phyloP scores from a whole-genome alignment of 2,797 vertebrate species.

The Pantherophis alleghaniensis region DNA sequence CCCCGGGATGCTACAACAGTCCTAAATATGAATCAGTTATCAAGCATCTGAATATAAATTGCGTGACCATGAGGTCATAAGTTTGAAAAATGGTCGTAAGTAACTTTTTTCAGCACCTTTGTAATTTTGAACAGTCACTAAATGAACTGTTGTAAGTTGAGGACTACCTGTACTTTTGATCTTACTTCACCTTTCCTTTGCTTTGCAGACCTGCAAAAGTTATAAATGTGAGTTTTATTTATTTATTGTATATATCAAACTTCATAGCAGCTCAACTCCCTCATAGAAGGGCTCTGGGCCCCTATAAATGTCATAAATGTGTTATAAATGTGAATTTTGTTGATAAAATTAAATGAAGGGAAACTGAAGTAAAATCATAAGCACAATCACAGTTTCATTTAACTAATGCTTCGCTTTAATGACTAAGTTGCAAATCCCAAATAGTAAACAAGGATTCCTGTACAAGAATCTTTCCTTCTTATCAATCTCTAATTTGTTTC shows the following conservation, averaged over 20 bases:
- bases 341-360: not conserved
- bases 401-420: not conserved
- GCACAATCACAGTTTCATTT: not conserved
- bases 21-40: too few species aligned
- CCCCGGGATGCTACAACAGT: accelerated
- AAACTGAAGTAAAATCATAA: not conserved
- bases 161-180: not conserved
- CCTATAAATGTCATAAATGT: not conserved
- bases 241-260: not conserved
- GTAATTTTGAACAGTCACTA: too few species aligned
- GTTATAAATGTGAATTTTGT: not conserved
- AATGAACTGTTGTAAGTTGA: too few species aligned
- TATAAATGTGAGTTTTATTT: not conserved
- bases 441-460: not conserved
- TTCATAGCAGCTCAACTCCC: not conserved
- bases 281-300: not conserved
- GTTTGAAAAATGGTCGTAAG: too few species aligned
- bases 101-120: too few species aligned
- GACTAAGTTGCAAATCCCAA: not conserved
- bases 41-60: too few species aligned
- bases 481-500: not conserved
- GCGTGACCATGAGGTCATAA: too few species aligned
- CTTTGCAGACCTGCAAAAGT: not conserved
- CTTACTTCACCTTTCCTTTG: not conserved
- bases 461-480: not conserved